A percentile compares a stretch with the other conserved stretches of the same genome.
Conservation (phyloP, 37 sponge, comb jelly and placozoan genomes). For the Bolinopsis microptera region DNA sequence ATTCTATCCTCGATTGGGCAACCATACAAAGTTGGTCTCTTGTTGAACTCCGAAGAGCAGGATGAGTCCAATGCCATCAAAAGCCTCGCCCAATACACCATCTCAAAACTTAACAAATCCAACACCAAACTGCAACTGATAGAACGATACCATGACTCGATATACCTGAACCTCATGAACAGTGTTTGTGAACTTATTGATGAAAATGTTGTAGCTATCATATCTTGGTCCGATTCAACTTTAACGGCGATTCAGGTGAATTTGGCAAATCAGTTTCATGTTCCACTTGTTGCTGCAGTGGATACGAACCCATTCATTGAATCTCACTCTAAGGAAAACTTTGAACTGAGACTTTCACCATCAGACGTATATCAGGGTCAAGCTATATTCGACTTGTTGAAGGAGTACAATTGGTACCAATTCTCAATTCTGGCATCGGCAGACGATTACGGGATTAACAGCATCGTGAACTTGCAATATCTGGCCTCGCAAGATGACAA, state of each 20-base stretch:
- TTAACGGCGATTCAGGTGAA: background rate
- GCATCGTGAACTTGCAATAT: background rate
- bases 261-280: background rate
- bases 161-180: background rate
- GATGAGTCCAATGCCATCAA: background rate
- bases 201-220: background rate
- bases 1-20: too few relatives aligned
- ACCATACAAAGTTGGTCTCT: background rate
- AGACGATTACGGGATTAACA: background rate
- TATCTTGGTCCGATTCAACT: background rate
- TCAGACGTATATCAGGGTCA: background rate
- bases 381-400: slow-evolving; percentile 1
- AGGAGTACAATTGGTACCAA: background rate
- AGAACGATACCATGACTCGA: background rate
- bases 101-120: background rate
- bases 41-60: background rate
- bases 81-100: background rate
- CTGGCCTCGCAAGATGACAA: background rate
- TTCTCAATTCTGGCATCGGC: background rate
- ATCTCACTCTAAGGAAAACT: background rate
- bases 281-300: background rate
- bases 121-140: background rate
- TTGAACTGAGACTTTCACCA: background rate
- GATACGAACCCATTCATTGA: background rate
- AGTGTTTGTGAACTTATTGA: background rate